Evolutionary conservation across 1,140 invertebrate species (phyloP), one percentile per base, ranked within the genome.

Genomic region (Lasaia peninsularis): DNA sequence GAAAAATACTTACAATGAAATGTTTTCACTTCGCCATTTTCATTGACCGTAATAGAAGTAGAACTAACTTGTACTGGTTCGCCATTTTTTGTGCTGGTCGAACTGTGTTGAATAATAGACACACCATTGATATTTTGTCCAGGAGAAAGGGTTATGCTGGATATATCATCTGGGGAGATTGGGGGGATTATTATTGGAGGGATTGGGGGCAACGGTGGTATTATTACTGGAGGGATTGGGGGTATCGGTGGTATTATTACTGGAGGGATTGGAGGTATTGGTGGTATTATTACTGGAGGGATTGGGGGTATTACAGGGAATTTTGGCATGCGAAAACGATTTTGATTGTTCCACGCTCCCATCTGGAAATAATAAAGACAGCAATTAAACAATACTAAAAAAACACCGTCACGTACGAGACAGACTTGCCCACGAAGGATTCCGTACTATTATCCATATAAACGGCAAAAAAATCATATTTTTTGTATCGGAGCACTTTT

Each of bases 1-100:
- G n/a, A n/a, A n/a, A 28, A 28, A 28, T 6, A 56, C 64, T 63
- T 56, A 69, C 67, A 44, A 12, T 51, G 37, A 20, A 48, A 55
- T 55, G 71, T 52, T 18, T 73, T 67, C 1, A 72, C 61, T 0
- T 70, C 57, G n/a, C 75, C 77, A 34, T 76, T 69, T 7, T 75
- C 56, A 37, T 80, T 74, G 24, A 65, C 69, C 6, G 76, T 0
- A 14, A 81, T 48, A 2, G 69, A 61, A 12, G 71, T 67, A n/a
- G 69, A 71, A 11, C 71, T 71, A 9, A 48, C 58, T 24, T 54
- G 61, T 0, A 70, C 34, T 0, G 64, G 18, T 7, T 79, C 80
- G 1, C 78, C 80, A 7, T 75, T 53, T 2, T 63, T 51, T 11
- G 28, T 40, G 0, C 35, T 57, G 0, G 60, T 53, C 0, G 51